Conservation (phyloP, 2,888 invertebrate species). For the Calameuta filiformis region DNA sequence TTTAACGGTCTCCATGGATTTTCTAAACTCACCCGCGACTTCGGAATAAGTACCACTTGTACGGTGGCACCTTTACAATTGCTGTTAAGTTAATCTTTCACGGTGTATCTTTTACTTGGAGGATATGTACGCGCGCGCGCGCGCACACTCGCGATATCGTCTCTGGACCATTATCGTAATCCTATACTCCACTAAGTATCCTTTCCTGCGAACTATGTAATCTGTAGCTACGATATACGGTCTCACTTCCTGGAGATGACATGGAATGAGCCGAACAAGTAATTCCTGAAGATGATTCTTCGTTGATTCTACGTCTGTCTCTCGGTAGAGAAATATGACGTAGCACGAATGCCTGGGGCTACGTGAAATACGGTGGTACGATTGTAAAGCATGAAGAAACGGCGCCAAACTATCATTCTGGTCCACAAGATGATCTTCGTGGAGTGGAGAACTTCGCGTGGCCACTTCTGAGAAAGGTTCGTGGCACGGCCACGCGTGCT, state of each 20-base stretch:
- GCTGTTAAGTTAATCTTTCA: not conserved
- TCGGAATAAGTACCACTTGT: not conserved
- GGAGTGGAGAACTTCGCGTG: not conserved
- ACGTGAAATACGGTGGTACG: not conserved
- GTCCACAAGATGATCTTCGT: not conserved
- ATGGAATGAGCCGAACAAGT: not conserved
- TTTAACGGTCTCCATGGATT: not conserved
- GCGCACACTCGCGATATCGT: not conserved
- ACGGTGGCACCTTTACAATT: not conserved
- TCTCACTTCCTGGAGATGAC: not conserved
- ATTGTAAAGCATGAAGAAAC: slow-evolving; percentile 2
- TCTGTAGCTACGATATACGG: not conserved
- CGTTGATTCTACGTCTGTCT: not conserved
- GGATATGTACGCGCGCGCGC: not conserved
- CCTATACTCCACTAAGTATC: not conserved
- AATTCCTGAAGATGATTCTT: not conserved
- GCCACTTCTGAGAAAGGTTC: not conserved
- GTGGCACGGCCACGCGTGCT: not conserved
- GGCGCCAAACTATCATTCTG: not conserved
- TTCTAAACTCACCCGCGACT: not conserved
- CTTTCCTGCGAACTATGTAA: not conserved
- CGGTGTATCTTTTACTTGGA: not conserved
- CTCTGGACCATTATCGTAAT: not conserved
- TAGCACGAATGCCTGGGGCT: not conserved
- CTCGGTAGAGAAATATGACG: not conserved